Base-by-base conservation (phyloP, 2,888 invertebrate genomes). In the Lysandra bellargus region DNA sequence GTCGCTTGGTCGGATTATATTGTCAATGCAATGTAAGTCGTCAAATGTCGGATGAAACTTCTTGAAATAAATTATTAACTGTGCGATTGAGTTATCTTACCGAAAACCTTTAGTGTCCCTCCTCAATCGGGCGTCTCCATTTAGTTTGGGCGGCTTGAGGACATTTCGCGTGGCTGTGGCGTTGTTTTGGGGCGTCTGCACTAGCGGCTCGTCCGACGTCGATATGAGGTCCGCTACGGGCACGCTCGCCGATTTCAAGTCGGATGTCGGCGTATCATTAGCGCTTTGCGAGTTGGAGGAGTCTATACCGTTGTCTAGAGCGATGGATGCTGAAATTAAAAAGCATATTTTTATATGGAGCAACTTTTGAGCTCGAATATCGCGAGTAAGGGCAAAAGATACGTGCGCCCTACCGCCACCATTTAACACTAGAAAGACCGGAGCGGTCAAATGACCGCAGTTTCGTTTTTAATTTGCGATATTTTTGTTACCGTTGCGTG, bases 31-130 rank as follows among this genome's bases (percentile, higher is more conserved):
- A 40, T 44, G 44, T 44, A 44, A 44, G 44, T 7, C 7, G 1
- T 7, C 44, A 44, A 40, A 40, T 23, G 23, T 23, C 23, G 23
- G 23, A 23, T 23, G 23, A 23, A 23, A 23, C 23, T 23, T 23
- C 23, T 23, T 23, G 40, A 40, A 40, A 40, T 40, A 40, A 40
- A 40, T 40, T 6, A 40, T 23, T 23, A 23, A 40, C 40, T 40
- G 44, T 7, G 7, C 7, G 44, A 40, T 44, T 7, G 23, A 23
- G 23, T 23, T 64, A 79, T 84, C 69, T 91, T 94, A 86, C 96
- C 95, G 88, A 84, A 92, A 92, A 80, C 88, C 90, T 85, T 92
- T 92, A 57, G 85, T 87, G 81, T 91, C 86, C 93, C 95, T 89
- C 84, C 95, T 92, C 72, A 82, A 88, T 44, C 91, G 95, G 76